A percentile compares a stretch with the other conserved stretches of the same genome.
These are phyloP conservation scores for Macrostomum cliftonense DNA, from an alignment of 2,888 invertebrate species.

Conservation along the genomic window DNA sequence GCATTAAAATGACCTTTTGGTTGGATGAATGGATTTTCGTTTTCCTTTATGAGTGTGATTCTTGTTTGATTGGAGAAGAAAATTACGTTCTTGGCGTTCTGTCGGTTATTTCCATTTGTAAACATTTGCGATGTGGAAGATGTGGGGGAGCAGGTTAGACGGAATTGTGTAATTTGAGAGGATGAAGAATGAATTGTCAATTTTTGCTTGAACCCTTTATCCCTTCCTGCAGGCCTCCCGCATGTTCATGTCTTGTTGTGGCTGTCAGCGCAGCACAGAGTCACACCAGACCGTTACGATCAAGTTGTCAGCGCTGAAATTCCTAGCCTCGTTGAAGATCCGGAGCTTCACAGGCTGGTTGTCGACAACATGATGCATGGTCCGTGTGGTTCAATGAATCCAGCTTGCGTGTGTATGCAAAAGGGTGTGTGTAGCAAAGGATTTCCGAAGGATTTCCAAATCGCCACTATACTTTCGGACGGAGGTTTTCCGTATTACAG, in stretches of 20 bases:
- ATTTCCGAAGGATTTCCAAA: slow-evolving; percentile 22
- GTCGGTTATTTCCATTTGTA: too few relatives aligned
- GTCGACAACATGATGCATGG: slow-evolving; percentile 17
- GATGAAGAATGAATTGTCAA: too few relatives aligned
- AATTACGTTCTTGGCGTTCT: too few relatives aligned
- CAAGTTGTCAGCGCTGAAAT: slow-evolving; percentile 14
- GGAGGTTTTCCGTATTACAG: slow-evolving; percentile 26
- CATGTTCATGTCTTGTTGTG: slow-evolving; percentile 18
- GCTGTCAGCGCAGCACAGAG: slow-evolving; percentile 17
- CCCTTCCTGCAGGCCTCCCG: too few relatives aligned
- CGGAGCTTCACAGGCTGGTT: slow-evolving; percentile 13
- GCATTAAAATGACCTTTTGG: too few relatives aligned
- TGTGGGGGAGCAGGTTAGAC: too few relatives aligned
- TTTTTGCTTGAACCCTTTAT: too few relatives aligned
- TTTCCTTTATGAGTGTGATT: too few relatives aligned
- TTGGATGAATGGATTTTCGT: too few relatives aligned
- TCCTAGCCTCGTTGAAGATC: slow-evolving; percentile 13
- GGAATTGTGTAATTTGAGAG: too few relatives aligned
- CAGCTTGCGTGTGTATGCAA: slow-evolving; percentile 29
- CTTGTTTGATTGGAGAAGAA: too few relatives aligned
- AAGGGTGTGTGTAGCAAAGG: slow-evolving; percentile 30
- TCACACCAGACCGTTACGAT: slow-evolving; percentile 13
- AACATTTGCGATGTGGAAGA: too few relatives aligned
- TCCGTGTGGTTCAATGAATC: slow-evolving; percentile 17
- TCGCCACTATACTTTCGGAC: slow-evolving; percentile 20